These are phyloP conservation scores for Pogonophryne albipinna DNA, from an alignment of 2,797 vertebrate species.

Conservation along the genomic window DNA sequence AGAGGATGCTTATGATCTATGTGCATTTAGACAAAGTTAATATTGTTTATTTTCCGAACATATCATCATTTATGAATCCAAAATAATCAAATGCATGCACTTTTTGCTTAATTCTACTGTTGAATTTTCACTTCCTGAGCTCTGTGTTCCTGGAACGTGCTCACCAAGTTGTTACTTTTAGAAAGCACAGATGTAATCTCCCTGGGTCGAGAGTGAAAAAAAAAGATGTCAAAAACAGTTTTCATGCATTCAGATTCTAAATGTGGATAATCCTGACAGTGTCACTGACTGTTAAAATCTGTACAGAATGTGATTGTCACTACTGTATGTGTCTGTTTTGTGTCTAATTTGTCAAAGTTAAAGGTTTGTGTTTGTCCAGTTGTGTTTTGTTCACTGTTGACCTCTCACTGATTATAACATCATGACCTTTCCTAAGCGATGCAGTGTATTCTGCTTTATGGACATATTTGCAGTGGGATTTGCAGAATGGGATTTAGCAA, in stretches of 20 bases:
- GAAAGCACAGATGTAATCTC: constrained; percentile 55
- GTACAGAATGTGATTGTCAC: background rate
- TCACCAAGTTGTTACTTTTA: constrained; percentile 53
- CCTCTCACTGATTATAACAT: constrained; percentile 33
- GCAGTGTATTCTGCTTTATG: constrained; percentile 26
- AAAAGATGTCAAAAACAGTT: constrained; percentile 23
- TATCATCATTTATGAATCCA: background rate
- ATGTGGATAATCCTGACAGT: constrained; percentile 47
- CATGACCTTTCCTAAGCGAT: constrained; percentile 9
- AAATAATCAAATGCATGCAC: too few relatives aligned
- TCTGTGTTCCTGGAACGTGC: background rate
- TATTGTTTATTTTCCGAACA: background rate
- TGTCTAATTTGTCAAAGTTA: background rate
- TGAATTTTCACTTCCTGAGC: constrained; percentile 1
- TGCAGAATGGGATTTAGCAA: constrained; percentile 28
- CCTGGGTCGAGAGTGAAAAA: constrained; percentile 37
- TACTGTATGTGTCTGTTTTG: background rate
- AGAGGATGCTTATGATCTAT: background rate
- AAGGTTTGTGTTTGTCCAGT: constrained; percentile 14
- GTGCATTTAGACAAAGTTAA: background rate
- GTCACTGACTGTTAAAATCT: constrained; percentile 35
- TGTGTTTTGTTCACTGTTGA: constrained; percentile 33
- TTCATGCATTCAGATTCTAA: constrained; percentile 41
- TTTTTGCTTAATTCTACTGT: background rate
- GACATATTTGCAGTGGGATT: constrained; percentile 59